Evolutionary conservation across 2,113 vertebrate species (phyloP).

Genomic region (Dissostichus mawsoni): DNA sequence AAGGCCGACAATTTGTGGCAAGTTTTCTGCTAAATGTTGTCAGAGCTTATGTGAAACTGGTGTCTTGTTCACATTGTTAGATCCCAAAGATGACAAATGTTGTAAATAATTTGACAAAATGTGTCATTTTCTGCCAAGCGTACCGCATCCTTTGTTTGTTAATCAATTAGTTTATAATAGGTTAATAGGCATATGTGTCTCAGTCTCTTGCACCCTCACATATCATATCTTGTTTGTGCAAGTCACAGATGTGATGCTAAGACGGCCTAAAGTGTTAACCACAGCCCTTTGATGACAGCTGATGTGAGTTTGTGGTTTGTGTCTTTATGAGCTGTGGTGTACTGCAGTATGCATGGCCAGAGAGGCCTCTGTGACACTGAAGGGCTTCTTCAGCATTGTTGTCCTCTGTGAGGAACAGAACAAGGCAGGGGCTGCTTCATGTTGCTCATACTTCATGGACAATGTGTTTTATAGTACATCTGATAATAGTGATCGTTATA

Average conservation of each 20-base stretch:
- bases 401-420: background rate
- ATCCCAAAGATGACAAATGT: background rate
- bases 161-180: too few species aligned
- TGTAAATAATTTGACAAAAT: background rate
- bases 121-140: background rate
- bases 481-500: background rate
- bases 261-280: background rate
- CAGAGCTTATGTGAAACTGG: background rate
- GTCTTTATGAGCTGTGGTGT: background rate
- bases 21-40: background rate
- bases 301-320: conserved; percentile 33
- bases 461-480: background rate
- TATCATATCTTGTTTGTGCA: accelerated
- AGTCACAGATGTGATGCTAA: background rate
- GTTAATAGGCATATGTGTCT: background rate
- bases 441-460: background rate
- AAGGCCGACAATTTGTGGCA: background rate
- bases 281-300: conserved; percentile 3
- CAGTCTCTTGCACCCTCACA: background rate
- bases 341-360: background rate
- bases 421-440: background rate
- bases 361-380: background rate
- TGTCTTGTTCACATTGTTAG: background rate
- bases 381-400: background rate
- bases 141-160: background rate